Evolutionary conservation across 1,140 invertebrate genomes (phyloP), one percentile per base, ranked within the genome.

Genomic region (Drosophila pseudoananassae): DNA sequence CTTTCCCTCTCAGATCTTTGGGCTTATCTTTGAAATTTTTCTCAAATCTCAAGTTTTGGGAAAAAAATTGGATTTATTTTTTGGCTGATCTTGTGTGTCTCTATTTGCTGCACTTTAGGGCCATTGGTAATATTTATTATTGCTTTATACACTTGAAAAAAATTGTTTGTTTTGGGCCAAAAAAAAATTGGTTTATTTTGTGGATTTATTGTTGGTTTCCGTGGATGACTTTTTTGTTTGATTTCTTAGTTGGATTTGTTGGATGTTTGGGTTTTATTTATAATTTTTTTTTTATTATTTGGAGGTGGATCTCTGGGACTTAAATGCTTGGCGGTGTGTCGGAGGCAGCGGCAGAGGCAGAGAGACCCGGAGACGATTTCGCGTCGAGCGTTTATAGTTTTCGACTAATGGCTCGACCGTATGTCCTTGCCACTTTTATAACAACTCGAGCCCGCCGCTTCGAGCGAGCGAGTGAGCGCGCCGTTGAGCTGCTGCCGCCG

Each of bases 351-450:
- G 15, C 40, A 6, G 15, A 43, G 40, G 40, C 40, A 71, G 68
- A 55, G 65, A 82, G 79, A 81, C 78, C 78, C 78, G 78, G 78
- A 90, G 87, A 91, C 90, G 89, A 91, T 90, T 91, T 91, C 85
- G 89, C 81, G 89, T 91, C 83, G 76, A 90, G 90, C 90, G 85
- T 88, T 91, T 88, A 89, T 90, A 91, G 87, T 90, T 91, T 90
- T 90, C 90, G 90, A 91, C 90, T 91, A 91, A 91, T 91, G 90
- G 75, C 82, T 85, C 83, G 73, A 89, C 68, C 76, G 84, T 91
- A 91, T 91, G 90, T 91, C 90, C 90, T 91, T 91, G 90, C 90
- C 89, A 91, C 90, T 91, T 91, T 91, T 91, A 91, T 91, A 91
- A 89, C 80, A 83, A 90, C 72, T 85, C 68, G 81, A 77, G 77